Evolutionary conservation across 2,888 invertebrate genomes (phyloP).

Genomic region (Halictus quadricinctus): DNA sequence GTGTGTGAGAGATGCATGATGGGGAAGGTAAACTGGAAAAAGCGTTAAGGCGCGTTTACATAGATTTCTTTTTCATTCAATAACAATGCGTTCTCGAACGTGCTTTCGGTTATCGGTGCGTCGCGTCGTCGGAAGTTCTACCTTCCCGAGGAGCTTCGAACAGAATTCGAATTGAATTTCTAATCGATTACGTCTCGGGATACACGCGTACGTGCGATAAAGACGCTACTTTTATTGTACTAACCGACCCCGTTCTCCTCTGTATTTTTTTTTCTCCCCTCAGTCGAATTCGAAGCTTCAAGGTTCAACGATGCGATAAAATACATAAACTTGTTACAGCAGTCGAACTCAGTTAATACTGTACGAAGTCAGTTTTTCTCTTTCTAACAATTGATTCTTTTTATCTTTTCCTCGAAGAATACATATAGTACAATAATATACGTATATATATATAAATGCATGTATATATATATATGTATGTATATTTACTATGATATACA

Average conservation of each 20-base stretch:
- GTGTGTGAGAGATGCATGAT: not conserved
- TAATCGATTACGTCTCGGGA: not conserved
- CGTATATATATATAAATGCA: conserved; percentile 19
- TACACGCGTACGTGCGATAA: conserved; percentile 17
- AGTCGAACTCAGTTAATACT: conserved; percentile 58
- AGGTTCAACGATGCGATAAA: conserved; percentile 61
- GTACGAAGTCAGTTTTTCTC: conserved; percentile 53
- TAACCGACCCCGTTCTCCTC: conserved; percentile 37
- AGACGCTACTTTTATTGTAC: conserved; percentile 46
- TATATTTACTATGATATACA: conserved; percentile 24
- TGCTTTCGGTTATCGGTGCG: not conserved
- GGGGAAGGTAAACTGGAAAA: conserved; percentile 28
- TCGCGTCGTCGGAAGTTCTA: conserved; percentile 2
- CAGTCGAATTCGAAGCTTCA: conserved; percentile 59
- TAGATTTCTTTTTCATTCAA: conserved; percentile 19
- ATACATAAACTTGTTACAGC: conserved; percentile 56
- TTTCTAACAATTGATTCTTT: conserved; percentile 47
- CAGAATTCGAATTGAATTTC: not conserved
- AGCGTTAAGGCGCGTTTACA: conserved; percentile 55
- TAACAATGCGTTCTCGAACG: conserved; percentile 24
- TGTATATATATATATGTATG: conserved; percentile 30
- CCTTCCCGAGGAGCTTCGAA: not conserved
- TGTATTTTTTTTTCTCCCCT: conserved; percentile 17
- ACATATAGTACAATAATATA: conserved; percentile 43
- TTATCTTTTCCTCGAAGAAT: conserved; percentile 35